These are phyloP conservation scores for Amblyteles armatorius DNA, from an alignment of 2,888 invertebrate species.

Conservation along the genomic window DNA sequence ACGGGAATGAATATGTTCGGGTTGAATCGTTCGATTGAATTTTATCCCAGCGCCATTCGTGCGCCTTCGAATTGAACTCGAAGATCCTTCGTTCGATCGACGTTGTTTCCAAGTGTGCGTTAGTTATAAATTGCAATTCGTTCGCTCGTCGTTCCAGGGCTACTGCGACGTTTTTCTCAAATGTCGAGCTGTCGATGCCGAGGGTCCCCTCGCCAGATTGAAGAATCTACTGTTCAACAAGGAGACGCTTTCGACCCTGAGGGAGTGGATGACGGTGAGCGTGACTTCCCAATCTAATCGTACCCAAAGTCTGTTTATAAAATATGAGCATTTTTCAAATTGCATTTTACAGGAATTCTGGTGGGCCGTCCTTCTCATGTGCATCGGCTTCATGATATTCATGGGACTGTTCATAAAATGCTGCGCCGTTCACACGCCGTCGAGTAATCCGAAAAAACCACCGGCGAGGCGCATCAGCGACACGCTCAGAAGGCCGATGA, in stretches of 20 bases:
- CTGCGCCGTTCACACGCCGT: slow-evolving; percentile 99
- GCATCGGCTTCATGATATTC: slow-evolving; percentile 95
- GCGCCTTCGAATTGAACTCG: not conserved
- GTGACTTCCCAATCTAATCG: not conserved
- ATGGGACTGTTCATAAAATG: slow-evolving; percentile 99
- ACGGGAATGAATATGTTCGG: not conserved
- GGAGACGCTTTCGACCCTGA: slow-evolving; percentile 94
- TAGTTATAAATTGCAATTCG: not conserved
- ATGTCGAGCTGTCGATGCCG: slow-evolving; percentile 99
- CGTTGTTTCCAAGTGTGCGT: not conserved
- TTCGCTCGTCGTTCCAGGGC: slow-evolving; percentile 87
- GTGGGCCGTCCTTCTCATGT: slow-evolving; percentile 97
- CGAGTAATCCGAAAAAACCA: slow-evolving; percentile 98
- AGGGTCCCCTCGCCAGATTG: slow-evolving; percentile 97
- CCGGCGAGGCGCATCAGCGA: slow-evolving; percentile 97
- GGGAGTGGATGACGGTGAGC: slow-evolving; percentile 95
- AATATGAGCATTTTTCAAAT: not conserved
- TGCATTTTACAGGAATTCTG: slow-evolving; percentile 90
- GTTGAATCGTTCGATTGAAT: not conserved
- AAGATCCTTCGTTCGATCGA: not conserved
- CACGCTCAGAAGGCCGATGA: slow-evolving; percentile 95
- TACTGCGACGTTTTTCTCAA: slow-evolving; percentile 99
- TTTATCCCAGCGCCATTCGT: not conserved
- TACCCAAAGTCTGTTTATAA: not conserved
- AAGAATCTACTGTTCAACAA: slow-evolving; percentile 98